Evolutionary conservation across 1,140 invertebrate species (phyloP).

Genomic region (Megathymus violae): DNA sequence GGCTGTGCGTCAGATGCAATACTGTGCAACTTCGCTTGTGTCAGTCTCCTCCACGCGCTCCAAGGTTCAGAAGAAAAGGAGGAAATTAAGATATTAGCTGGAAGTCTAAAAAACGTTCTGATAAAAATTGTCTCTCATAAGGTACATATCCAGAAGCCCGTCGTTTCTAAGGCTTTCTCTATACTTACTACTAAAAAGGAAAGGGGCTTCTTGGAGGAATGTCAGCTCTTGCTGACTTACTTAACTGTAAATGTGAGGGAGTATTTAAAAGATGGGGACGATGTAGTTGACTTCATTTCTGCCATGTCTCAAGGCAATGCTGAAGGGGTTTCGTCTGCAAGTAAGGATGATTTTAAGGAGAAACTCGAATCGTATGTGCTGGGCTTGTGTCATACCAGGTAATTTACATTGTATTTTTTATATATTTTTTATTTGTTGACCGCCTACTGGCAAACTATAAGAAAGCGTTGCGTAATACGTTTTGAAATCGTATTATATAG

Average conservation of each 20-base stretch:
- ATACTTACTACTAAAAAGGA: slow-evolving; percentile 59
- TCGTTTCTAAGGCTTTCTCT: slow-evolving; percentile 53
- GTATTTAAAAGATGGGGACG: slow-evolving; percentile 51
- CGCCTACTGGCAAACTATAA: too few relatives aligned
- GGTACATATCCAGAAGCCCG: slow-evolving; percentile 44
- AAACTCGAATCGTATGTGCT: slow-evolving; percentile 49
- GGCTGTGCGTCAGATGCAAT: slow-evolving; percentile 60
- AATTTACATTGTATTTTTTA: slow-evolving; percentile 28
- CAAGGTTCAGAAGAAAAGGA: slow-evolving; percentile 48
- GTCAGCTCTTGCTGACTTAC: slow-evolving; percentile 48
- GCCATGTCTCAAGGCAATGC: slow-evolving; percentile 40
- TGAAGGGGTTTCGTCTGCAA: slow-evolving; percentile 19
- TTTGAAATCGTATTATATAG: too few relatives aligned
- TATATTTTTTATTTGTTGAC: slow-evolving; percentile 13
- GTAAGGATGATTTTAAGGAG: slow-evolving; percentile 43
- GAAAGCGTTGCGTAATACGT: too few relatives aligned
- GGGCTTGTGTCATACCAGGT: slow-evolving; percentile 59
- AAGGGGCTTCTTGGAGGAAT: slow-evolving; percentile 46
- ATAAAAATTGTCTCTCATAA: slow-evolving; percentile 49
- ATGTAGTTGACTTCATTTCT: slow-evolving; percentile 59
- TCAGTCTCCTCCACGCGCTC: slow-evolving; percentile 56
- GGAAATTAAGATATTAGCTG: slow-evolving; percentile 48
- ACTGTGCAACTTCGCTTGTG: slow-evolving; percentile 65
- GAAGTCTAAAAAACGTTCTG: slow-evolving; percentile 54
- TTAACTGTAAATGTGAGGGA: slow-evolving; percentile 53